A percentile compares a stretch with the other conserved stretches of the same genome.
phyloP scores from a whole-genome alignment of 2,888 invertebrate species.

The Reticulitermes lucifugus region DNA sequence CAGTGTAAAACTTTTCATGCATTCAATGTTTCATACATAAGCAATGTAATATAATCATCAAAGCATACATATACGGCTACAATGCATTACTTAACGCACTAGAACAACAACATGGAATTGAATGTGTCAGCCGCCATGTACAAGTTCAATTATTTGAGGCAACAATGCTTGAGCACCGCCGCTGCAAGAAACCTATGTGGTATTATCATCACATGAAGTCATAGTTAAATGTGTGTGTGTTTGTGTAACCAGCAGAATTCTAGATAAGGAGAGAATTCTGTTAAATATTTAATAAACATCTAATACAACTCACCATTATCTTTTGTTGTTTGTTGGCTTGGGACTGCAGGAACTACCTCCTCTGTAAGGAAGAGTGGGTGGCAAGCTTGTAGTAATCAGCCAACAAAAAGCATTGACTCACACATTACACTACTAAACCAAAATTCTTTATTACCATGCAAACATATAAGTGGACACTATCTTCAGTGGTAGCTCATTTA shows the following conservation, averaged over 20 bases:
- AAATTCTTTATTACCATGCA: slow-evolving; percentile 10
- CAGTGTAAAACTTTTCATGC: too few species aligned
- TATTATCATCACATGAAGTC: not conserved
- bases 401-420: slow-evolving; percentile 46
- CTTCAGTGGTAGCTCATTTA: slow-evolving; percentile 11
- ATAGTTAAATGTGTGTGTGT: not conserved
- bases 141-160: too few species aligned
- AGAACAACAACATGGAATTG: too few species aligned
- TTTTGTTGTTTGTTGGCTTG: slow-evolving; percentile 50
- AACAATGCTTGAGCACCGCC: not conserved
- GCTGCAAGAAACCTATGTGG: not conserved
- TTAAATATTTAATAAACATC: not conserved
- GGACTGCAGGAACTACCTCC: slow-evolving; percentile 48
- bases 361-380: slow-evolving; percentile 51
- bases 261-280: not conserved
- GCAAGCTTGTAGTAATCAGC: slow-evolving; percentile 49
- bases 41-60: too few species aligned
- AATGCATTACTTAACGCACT: too few species aligned
- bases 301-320: slow-evolving; percentile 50
- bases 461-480: not conserved
- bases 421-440: slow-evolving; percentile 36
- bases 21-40: too few species aligned
- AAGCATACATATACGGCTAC: too few species aligned
- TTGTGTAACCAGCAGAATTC: not conserved
- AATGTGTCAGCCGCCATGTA: too few species aligned